phyloP scores from a whole-genome alignment of 2,113 vertebrate genomes.

The Megaceryle maxima region DNA sequence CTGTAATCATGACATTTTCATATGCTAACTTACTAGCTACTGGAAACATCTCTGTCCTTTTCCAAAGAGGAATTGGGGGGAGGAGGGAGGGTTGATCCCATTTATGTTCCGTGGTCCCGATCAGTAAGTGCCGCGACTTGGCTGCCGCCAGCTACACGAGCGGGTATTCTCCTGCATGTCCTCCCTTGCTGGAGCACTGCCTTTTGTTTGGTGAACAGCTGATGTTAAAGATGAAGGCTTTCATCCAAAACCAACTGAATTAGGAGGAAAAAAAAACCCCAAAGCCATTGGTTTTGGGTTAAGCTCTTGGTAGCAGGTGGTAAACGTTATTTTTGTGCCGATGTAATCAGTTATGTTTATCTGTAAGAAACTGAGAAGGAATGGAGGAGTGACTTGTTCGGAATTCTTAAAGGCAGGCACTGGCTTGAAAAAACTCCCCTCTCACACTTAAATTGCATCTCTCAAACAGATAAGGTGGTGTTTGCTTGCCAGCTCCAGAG shows the following conservation, averaged over 20 bases:
- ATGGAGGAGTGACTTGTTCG: slow-evolving; percentile 8
- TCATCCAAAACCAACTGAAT: neutral
- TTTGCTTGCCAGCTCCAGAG: neutral
- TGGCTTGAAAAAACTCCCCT: slow-evolving; percentile 9
- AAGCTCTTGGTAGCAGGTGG: neutral
- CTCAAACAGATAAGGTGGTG: neutral
- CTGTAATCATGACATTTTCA: neutral
- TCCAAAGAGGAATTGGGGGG: neutral
- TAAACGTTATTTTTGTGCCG: neutral
- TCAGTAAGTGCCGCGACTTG: neutral
- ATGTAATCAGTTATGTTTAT: neutral
- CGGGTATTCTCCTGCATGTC: neutral
- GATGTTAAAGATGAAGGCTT: neutral
- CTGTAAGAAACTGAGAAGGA: neutral
- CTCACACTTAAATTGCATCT: neutral
- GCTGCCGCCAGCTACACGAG: neutral
- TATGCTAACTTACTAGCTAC: neutral
- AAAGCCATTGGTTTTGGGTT: neutral
- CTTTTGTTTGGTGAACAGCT: neutral
- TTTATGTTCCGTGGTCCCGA: neutral
- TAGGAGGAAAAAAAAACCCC: neutral
- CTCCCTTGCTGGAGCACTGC: neutral
- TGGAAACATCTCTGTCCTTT: neutral
- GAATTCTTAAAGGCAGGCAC: neutral
- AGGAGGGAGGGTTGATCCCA: neutral